Evolutionary conservation across 92 coral and sea anemone species (phyloP).

Genomic region (Metridium senile): DNA sequence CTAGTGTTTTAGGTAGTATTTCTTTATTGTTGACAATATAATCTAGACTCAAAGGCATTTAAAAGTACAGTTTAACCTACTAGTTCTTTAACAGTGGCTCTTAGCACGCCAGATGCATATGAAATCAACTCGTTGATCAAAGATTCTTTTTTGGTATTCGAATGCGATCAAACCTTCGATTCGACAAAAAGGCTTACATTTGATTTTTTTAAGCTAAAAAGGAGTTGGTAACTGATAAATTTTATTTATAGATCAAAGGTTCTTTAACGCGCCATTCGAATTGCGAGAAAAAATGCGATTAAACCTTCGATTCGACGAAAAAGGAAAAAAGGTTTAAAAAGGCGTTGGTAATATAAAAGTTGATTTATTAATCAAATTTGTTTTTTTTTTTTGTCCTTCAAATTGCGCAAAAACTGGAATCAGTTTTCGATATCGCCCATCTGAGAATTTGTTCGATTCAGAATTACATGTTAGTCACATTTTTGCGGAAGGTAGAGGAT

Average conservation of each 20-base stretch:
- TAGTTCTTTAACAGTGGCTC: slow-evolving; percentile 20
- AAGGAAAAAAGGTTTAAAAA: background rate
- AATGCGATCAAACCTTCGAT: background rate
- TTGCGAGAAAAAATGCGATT: too few relatives aligned
- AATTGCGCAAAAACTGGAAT: too few relatives aligned
- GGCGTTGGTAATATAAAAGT: background rate
- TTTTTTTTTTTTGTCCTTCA: background rate
- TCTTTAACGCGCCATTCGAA: background rate
- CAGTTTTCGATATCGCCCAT: too few relatives aligned
- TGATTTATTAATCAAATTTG: background rate
- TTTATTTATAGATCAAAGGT: background rate
- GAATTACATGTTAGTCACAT: too few relatives aligned
- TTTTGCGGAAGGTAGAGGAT: too few relatives aligned
- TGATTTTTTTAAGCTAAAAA: background rate
- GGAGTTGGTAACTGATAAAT: background rate
- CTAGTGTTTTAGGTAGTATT: slow-evolving; percentile 25
- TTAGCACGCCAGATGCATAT: slow-evolving; percentile 36
- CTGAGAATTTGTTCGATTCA: too few relatives aligned
- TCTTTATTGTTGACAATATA: slow-evolving; percentile 8
- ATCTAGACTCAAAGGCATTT: slow-evolving; percentile 26
- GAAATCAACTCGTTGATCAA: background rate
- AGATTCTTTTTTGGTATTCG: background rate
- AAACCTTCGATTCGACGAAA: background rate
- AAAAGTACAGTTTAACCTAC: background rate
- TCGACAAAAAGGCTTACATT: background rate